Evolutionary conservation across 1,140 invertebrate species (phyloP).

Genomic region (Scylla paramamosain): DNA sequence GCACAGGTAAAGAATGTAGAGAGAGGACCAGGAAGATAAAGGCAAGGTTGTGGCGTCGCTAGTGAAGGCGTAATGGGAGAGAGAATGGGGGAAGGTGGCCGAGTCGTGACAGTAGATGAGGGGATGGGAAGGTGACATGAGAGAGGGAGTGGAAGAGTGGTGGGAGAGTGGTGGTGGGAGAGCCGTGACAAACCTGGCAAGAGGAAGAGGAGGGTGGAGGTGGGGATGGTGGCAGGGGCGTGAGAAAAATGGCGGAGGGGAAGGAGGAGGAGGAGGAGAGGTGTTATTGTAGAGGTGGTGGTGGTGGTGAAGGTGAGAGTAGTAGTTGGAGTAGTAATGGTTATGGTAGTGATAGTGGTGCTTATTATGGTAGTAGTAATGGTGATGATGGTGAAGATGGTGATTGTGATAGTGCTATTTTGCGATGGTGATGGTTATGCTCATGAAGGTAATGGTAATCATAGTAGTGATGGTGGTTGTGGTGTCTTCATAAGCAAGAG

Average conservation of each 20-base stretch:
- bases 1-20: background rate
- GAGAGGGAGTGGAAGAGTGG: background rate
- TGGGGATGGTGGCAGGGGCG: background rate
- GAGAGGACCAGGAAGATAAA: background rate
- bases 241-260: background rate
- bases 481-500: no score
- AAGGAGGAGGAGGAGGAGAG: background rate
- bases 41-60: background rate
- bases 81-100: background rate
- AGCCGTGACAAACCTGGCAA: background rate
- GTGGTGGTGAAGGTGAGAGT: background rate
- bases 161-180: background rate
- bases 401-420: background rate
- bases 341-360: background rate
- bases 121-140: background rate
- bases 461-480: no score
- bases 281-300: background rate
- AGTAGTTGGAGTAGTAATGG: background rate
- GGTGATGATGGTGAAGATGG: background rate
- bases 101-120: background rate
- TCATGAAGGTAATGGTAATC: background rate
- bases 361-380: background rate
- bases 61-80: background rate
- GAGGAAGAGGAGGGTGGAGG: background rate
- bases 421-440: background rate